A percentile compares a stretch with the other conserved stretches of the same genome.
Evolutionary conservation across 2,888 invertebrate genomes (phyloP).

Genomic region (Pristionchus exspectatus): DNA sequence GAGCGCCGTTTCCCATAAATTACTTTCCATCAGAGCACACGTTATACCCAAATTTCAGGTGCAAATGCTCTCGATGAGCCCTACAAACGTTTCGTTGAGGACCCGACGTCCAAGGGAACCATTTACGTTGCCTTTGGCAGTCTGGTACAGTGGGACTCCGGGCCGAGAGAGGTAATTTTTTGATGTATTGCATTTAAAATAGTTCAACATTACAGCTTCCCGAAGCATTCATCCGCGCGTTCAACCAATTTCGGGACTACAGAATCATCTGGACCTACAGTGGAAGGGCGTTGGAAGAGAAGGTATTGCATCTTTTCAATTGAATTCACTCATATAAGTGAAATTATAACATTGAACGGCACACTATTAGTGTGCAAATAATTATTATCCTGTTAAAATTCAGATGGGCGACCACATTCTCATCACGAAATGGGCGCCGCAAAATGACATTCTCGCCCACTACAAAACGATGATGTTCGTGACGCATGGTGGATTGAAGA

Average conservation of each 20-base stretch:
- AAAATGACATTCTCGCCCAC: constrained; percentile 68
- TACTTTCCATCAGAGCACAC: too few species aligned
- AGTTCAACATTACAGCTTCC: constrained; percentile 53
- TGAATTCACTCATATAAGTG: not conserved
- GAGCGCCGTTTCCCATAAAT: too few species aligned
- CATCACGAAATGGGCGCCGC: constrained; percentile 66
- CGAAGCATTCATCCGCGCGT: constrained; percentile 62
- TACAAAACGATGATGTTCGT: constrained; percentile 66
- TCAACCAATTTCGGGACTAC: constrained; percentile 66
- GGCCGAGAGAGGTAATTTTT: constrained; percentile 59
- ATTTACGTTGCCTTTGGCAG: constrained; percentile 71
- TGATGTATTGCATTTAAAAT: not conserved
- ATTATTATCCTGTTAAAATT: not conserved
- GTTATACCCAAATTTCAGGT: not conserved
- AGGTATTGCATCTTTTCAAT: not conserved
- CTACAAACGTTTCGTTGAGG: constrained; percentile 61
- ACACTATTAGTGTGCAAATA: too few species aligned
- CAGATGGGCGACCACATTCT: constrained; percentile 56
- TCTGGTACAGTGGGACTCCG: constrained; percentile 65
- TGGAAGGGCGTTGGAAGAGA: constrained; percentile 56
- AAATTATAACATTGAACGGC: too few species aligned
- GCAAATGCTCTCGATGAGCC: constrained; percentile 44
- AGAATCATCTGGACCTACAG: constrained; percentile 70
- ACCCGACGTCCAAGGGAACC: constrained; percentile 66
- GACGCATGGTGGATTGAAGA: constrained; percentile 70